A percentile compares a stretch with the other conserved stretches of the same genome.
phyloP scores from a whole-genome alignment of 2,797 vertebrate species.

The Rhodeus uyekii region DNA sequence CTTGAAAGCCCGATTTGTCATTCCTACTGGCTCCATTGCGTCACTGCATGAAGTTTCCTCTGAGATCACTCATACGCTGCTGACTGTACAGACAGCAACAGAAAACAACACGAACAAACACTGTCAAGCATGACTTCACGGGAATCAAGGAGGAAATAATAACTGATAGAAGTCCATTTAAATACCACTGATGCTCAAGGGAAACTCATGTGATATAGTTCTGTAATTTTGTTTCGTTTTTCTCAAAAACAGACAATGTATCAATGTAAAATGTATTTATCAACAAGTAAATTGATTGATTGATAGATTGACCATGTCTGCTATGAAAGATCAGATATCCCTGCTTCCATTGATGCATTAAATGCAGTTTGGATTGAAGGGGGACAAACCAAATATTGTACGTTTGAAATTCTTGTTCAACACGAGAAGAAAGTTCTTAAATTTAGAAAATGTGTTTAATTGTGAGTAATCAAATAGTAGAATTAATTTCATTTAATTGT shows the following conservation, averaged over 20 bases:
- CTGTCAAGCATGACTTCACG: background rate
- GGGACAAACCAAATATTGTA: background rate
- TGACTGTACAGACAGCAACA: constrained; percentile 5
- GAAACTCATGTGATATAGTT: background rate
- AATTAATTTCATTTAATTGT: background rate
- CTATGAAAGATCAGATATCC: background rate
- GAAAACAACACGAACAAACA: constrained; percentile 18
- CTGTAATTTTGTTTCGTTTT: too few relatives aligned
- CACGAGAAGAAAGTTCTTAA: background rate
- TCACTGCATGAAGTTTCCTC: constrained; percentile 28
- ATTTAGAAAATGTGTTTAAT: background rate
- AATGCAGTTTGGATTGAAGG: background rate
- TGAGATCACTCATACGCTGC: background rate
- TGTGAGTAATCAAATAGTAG: background rate
- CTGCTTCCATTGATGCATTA: background rate
- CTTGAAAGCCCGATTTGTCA: constrained; percentile 9
- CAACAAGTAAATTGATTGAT: background rate
- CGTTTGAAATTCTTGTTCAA: background rate
- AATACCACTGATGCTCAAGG: background rate
- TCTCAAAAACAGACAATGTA: too few relatives aligned
- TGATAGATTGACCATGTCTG: background rate
- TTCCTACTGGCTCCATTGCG: background rate
- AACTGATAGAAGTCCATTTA: background rate
- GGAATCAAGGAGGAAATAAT: background rate
- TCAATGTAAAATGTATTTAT: too few relatives aligned